phyloP scores from a whole-genome alignment of 2,888 invertebrate species.

The Eudemis profundana region DNA sequence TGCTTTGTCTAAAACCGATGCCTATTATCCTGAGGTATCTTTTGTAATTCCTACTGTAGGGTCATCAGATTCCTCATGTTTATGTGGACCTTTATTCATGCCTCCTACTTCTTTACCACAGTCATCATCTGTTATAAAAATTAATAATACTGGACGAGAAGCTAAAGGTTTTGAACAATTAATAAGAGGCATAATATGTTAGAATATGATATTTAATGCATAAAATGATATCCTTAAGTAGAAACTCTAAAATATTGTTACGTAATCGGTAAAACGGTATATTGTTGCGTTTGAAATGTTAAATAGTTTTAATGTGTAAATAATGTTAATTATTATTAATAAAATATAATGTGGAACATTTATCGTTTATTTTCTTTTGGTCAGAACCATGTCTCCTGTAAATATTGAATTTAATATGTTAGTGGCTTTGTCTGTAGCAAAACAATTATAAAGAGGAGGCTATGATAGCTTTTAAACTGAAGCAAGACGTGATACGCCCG shows the following conservation, averaged over 20 bases:
- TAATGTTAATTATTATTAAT: not conserved
- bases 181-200: not conserved
- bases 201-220: not conserved
- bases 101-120: not conserved
- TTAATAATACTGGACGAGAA: conserved; percentile 3
- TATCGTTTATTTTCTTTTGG: no score
- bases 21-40: conserved; percentile 17
- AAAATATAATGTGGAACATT: not conserved
- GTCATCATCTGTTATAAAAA: conserved; percentile 13
- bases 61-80: conserved; percentile 1
- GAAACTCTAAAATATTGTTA: no score
- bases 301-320: conserved; percentile 34
- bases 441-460: no score
- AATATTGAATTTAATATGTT: no score
- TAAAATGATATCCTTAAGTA: not conserved
- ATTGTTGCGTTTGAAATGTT: conserved; percentile 12
- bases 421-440: no score
- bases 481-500: no score
- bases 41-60: not conserved
- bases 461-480: no score
- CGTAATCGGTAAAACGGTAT: not conserved
- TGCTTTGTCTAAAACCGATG: not conserved
- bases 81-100: not conserved
- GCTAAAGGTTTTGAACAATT: not conserved
- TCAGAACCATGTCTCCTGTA: no score